Conservation (phyloP, 2,797 vertebrate species). For the Notoglanidium macrostoma region DNA sequence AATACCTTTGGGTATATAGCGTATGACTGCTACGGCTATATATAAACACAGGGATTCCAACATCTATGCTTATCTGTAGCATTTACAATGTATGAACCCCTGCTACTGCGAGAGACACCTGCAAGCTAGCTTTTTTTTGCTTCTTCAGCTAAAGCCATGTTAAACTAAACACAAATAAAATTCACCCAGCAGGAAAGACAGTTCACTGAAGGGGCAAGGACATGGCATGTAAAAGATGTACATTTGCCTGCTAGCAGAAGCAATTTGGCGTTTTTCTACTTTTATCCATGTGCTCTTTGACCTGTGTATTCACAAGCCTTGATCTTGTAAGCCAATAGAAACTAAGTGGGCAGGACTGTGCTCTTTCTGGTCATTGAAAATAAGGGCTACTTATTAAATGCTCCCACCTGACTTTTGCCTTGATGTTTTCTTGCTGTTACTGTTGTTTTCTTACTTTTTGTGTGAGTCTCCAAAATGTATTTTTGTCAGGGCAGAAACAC, state of each 20-base stretch:
- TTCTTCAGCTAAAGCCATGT: background rate
- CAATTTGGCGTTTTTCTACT: background rate
- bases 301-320: background rate
- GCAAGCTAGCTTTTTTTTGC: background rate
- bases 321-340: background rate
- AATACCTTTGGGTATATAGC: background rate
- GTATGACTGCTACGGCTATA: background rate
- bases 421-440: background rate
- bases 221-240: conserved; percentile 16
- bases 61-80: background rate
- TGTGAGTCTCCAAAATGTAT: background rate
- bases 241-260: background rate
- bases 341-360: background rate
- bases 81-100: background rate
- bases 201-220: background rate
- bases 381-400: background rate
- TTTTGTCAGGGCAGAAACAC: background rate
- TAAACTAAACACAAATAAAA: background rate
- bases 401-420: background rate
- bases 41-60: background rate
- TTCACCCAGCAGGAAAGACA: background rate
- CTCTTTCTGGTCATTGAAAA: background rate
- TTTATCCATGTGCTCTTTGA: conserved; percentile 7
- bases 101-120: background rate
- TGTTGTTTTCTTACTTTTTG: background rate